These are phyloP conservation scores for Pseudococcus viburni DNA, from an alignment of 2,888 invertebrate species.

Conservation along the genomic window DNA sequence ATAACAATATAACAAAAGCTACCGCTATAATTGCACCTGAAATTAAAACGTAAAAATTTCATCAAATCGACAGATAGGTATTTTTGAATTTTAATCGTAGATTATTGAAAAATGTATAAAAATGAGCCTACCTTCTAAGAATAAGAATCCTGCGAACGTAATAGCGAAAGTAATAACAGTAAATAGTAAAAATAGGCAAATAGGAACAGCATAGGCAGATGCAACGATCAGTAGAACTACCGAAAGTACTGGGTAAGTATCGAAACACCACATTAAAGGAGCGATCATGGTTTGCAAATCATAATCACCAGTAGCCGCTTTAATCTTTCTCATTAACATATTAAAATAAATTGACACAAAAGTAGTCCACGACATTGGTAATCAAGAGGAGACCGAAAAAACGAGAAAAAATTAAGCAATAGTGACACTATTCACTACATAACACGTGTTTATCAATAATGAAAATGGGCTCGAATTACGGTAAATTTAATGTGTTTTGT, in stretches of 20 bases:
- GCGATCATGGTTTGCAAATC: constrained; percentile 25
- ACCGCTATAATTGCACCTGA: constrained; percentile 51
- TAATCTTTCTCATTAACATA: constrained; percentile 34
- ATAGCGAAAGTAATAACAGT: constrained; percentile 11
- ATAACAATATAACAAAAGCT: constrained; percentile 50
- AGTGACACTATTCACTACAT: neutral
- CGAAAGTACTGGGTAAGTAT: constrained; percentile 50
- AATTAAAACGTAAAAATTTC: neutral
- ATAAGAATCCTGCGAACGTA: constrained; percentile 34
- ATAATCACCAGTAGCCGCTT: neutral
- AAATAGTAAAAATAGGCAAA: constrained; percentile 48
- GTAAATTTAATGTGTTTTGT: neutral
- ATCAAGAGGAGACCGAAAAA: neutral
- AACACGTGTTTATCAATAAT: neutral
- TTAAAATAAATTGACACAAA: neutral
- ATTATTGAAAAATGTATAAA: too few relatives aligned
- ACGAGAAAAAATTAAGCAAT: neutral
- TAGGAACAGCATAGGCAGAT: constrained; percentile 49
- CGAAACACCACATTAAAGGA: constrained; percentile 42
- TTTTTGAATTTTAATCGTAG: too few relatives aligned
- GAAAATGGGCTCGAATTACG: neutral
- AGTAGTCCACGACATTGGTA: constrained; percentile 35
- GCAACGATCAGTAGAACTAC: constrained; percentile 19
- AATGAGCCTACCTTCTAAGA: constrained; percentile 31
- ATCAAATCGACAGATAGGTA: neutral